Conservation (phyloP, 2,888 invertebrate species). For the Drosophila buzzatii region DNA sequence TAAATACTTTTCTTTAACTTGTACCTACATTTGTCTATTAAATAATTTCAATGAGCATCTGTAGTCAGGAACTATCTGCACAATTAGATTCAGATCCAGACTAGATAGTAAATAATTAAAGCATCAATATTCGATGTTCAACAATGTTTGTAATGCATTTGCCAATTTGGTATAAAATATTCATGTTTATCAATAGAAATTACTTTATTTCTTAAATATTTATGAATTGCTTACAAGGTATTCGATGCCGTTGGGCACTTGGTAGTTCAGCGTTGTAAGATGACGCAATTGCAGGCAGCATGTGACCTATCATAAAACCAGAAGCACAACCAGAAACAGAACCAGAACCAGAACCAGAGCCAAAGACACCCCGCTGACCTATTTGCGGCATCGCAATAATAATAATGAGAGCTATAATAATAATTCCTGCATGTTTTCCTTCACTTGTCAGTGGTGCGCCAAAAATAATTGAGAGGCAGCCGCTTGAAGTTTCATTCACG, state of each 20-base stretch:
- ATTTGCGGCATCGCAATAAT: conserved; percentile 39
- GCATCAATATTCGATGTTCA: not conserved
- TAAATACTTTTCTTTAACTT: not conserved
- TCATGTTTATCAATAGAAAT: conserved; percentile 3
- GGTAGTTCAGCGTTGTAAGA: conserved; percentile 5
- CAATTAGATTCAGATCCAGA: not conserved
- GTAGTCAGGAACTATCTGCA: not conserved
- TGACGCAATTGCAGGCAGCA: conserved; percentile 33
- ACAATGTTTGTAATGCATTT: not conserved
- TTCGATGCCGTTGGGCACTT: not conserved
- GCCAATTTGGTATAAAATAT: not conserved
- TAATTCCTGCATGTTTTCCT: conserved; percentile 53
- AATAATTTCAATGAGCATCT: not conserved
- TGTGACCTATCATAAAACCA: conserved; percentile 8
- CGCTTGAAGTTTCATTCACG: conserved; percentile 56
- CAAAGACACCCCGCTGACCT: conserved; percentile 43
- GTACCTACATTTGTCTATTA: not conserved
- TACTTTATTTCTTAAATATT: not conserved
- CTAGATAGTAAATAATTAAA: conserved; percentile 4
- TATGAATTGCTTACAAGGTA: not conserved
- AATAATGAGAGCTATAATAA: conserved; percentile 38
- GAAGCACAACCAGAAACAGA: not conserved
- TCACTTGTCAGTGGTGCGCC: conserved; percentile 55
- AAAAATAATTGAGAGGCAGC: conserved; percentile 51
- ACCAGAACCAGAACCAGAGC: not conserved